phyloP scores from a whole-genome alignment of 2,797 vertebrate species.

The Florisuga fusca region DNA sequence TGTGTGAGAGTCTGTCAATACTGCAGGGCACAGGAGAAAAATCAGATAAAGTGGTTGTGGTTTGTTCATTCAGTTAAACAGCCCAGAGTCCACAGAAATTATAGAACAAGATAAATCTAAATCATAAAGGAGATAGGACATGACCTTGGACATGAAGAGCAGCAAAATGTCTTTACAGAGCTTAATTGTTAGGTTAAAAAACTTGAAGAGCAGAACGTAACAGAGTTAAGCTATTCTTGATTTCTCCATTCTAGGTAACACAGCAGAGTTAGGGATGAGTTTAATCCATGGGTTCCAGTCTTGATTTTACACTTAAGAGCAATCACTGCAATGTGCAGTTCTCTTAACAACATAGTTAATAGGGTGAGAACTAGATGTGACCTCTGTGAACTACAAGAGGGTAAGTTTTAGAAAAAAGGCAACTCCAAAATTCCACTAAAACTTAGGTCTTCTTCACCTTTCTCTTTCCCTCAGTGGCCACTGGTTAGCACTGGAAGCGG shows the following conservation, averaged over 20 bases:
- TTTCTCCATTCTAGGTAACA: neutral
- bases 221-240: neutral
- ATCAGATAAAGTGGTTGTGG: neutral
- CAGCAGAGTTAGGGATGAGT: neutral
- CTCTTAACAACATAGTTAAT: neutral
- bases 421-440: neutral
- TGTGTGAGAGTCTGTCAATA: neutral
- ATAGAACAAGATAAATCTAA: neutral
- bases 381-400: neutral
- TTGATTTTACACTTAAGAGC: neutral
- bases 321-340: accelerated
- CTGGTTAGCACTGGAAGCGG: neutral
- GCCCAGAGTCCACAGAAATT: neutral
- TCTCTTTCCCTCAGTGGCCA: neutral
- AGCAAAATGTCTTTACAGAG: neutral
- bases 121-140: neutral
- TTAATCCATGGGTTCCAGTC: neutral
- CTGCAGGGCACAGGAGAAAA: neutral
- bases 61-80: neutral
- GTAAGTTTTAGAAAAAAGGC: neutral
- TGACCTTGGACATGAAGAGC: neutral
- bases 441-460: neutral
- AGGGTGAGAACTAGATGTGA: neutral
- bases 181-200: neutral
- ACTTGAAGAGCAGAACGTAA: neutral